Evolutionary conservation across 2,888 invertebrate species (phyloP).

Genomic region (Esperia sulphurella): DNA sequence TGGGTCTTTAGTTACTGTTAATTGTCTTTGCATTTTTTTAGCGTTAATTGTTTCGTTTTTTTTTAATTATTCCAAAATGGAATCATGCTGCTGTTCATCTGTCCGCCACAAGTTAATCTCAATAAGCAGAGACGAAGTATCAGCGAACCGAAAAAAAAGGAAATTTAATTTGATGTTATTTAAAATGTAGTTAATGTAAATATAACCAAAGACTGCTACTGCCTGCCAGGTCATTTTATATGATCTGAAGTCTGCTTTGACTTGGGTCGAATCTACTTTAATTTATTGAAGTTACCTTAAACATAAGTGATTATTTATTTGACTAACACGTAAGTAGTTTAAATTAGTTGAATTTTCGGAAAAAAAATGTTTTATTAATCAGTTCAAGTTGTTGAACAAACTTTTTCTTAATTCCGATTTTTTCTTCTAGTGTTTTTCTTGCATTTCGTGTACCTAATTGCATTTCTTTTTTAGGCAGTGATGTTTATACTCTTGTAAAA

Average conservation of each 20-base stretch:
- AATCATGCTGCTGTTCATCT: conserved; percentile 34
- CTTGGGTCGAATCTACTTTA: conserved; percentile 50
- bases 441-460: conserved; percentile 63
- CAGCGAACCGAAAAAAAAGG: conserved; percentile 66
- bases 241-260: conserved; percentile 43
- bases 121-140: conserved; percentile 58
- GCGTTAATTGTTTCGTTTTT: conserved; percentile 20
- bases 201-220: conserved; percentile 73
- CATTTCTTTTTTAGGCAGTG: conserved; percentile 63
- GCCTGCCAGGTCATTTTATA: conserved; percentile 41
- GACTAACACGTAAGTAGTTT: conserved; percentile 52
- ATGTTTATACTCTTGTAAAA: conserved; percentile 72
- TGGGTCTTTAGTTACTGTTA: conserved; percentile 15
- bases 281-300: conserved; percentile 77
- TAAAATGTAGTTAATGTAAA: conserved; percentile 40
- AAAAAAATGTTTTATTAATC: conserved; percentile 23
- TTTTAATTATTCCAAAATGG: conserved; percentile 15
- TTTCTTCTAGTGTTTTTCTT: conserved; percentile 28
- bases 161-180: conserved; percentile 30
- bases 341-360: conserved; percentile 37
- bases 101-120: conserved; percentile 63
- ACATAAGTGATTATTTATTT: conserved; percentile 70
- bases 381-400: conserved; percentile 7
- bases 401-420: conserved; percentile 10
- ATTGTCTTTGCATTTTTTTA: conserved; percentile 14